phyloP scores from a whole-genome alignment of 2,113 vertebrate species.

The Ailurus styani region DNA sequence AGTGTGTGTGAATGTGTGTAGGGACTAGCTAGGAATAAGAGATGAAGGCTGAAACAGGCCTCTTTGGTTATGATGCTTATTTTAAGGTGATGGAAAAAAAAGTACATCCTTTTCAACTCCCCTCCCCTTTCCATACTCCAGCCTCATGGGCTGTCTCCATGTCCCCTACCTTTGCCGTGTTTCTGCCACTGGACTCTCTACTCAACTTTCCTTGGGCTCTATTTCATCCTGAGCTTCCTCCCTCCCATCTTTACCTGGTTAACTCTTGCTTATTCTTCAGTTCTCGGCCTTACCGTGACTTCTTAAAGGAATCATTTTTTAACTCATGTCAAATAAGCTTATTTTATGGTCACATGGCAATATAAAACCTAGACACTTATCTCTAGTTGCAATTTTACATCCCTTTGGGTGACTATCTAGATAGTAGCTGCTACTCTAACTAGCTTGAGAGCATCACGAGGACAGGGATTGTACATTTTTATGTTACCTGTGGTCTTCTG shows the following conservation, averaged over 20 bases:
- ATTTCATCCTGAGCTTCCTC: neutral
- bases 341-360: neutral
- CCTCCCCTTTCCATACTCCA: neutral
- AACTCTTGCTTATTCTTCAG: neutral
- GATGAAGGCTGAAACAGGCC: neutral
- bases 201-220: neutral
- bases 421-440: neutral
- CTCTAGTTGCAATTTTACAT: neutral
- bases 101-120: neutral
- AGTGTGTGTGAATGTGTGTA: neutral
- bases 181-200: neutral
- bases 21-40: neutral
- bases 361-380: neutral
- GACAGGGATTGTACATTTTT: neutral
- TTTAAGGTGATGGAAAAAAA: neutral
- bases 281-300: neutral
- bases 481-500: neutral
- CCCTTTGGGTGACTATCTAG: neutral
- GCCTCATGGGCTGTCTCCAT: neutral
- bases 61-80: neutral
- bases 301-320: neutral
- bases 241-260: neutral
- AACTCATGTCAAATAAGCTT: neutral
- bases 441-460: neutral
- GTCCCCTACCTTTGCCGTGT: neutral